These are phyloP conservation scores for Scaptomyza parva DNA, from an alignment of 2,888 invertebrate species.

Conservation along the genomic window DNA sequence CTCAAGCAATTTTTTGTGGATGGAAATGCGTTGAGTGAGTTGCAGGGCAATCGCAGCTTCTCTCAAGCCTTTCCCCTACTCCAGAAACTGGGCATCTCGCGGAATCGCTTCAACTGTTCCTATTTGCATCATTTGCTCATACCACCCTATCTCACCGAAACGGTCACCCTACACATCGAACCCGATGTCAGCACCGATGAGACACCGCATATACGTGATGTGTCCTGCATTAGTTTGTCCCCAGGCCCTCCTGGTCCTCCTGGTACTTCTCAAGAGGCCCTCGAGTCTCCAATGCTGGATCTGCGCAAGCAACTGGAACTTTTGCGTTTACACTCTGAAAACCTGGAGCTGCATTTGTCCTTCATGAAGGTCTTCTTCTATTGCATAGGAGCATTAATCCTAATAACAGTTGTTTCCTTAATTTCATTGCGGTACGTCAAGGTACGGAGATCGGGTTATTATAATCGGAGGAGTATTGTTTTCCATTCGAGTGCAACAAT, in stretches of 20 bases:
- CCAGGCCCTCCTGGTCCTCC: no score
- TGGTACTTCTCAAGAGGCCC: constrained; percentile 20
- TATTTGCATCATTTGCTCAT: constrained; percentile 82
- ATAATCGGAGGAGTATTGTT: constrained; percentile 80
- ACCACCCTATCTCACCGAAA: constrained; percentile 74
- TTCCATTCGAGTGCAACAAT: constrained; percentile 83
- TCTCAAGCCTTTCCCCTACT: constrained; percentile 80
- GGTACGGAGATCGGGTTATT: constrained; percentile 66
- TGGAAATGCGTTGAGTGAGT: constrained; percentile 81
- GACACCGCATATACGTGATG: constrained; percentile 83
- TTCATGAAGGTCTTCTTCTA: constrained; percentile 74
- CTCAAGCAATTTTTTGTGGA: constrained; percentile 81
- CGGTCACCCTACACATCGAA: constrained; percentile 80
- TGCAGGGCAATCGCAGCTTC: constrained; percentile 80
- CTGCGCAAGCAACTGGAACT: constrained; percentile 70
- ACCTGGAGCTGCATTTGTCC: constrained; percentile 75
- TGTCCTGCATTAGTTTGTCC: constrained; percentile 74
- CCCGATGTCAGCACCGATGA: constrained; percentile 76
- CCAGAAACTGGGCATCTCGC: constrained; percentile 80
- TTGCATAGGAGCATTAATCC: constrained; percentile 53
- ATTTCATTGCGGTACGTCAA: constrained; percentile 60
- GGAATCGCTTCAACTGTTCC: constrained; percentile 83
- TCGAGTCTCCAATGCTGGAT: constrained; percentile 32
- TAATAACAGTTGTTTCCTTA: constrained; percentile 48
- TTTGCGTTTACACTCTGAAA: constrained; percentile 71